phyloP scores from a whole-genome alignment of 2,888 invertebrate genomes.

The Eledona agricola region DNA sequence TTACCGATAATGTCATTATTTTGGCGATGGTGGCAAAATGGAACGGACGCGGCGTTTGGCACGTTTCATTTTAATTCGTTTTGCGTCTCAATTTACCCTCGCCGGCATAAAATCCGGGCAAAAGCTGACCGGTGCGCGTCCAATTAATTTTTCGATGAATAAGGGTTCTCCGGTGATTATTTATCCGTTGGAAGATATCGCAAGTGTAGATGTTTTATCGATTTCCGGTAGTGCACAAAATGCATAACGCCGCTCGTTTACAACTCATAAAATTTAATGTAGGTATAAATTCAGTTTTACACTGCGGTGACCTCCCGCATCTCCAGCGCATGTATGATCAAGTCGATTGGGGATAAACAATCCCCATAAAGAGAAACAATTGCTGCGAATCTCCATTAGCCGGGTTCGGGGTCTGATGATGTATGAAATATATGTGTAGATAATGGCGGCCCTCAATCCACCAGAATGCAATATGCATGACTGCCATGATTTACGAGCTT shows the following conservation, averaged over 20 bases:
- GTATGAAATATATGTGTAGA: slow-evolving; percentile 50
- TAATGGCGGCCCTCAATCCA: slow-evolving; percentile 46
- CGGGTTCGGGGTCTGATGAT: slow-evolving; percentile 42
- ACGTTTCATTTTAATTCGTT: slow-evolving; percentile 26
- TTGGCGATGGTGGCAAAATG: slow-evolving; percentile 13
- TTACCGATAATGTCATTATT: slow-evolving; percentile 25
- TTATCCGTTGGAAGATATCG: slow-evolving; percentile 28
- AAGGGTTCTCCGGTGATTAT: slow-evolving; percentile 26
- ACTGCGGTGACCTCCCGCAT: slow-evolving; percentile 33
- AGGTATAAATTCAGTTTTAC: slow-evolving; percentile 42
- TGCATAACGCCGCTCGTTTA: slow-evolving; percentile 47
- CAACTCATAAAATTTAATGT: slow-evolving; percentile 55
- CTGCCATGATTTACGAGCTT: slow-evolving; percentile 42
- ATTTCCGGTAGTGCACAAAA: slow-evolving; percentile 43
- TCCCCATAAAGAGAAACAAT: slow-evolving; percentile 47
- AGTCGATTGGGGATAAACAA: slow-evolving; percentile 43
- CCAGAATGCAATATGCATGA: slow-evolving; percentile 53
- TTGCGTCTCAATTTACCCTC: slow-evolving; percentile 19
- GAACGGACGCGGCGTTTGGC: slow-evolving; percentile 19
- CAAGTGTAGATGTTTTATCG: slow-evolving; percentile 39
- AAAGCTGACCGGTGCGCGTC: slow-evolving; percentile 26
- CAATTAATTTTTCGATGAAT: slow-evolving; percentile 36
- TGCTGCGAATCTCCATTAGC: slow-evolving; percentile 46
- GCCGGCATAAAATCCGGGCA: slow-evolving; percentile 24
- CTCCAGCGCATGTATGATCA: slow-evolving; percentile 43